Evolutionary conservation across 92 coral and sea anemone genomes (phyloP).

Genomic region (Micromussa lordhowensis): DNA sequence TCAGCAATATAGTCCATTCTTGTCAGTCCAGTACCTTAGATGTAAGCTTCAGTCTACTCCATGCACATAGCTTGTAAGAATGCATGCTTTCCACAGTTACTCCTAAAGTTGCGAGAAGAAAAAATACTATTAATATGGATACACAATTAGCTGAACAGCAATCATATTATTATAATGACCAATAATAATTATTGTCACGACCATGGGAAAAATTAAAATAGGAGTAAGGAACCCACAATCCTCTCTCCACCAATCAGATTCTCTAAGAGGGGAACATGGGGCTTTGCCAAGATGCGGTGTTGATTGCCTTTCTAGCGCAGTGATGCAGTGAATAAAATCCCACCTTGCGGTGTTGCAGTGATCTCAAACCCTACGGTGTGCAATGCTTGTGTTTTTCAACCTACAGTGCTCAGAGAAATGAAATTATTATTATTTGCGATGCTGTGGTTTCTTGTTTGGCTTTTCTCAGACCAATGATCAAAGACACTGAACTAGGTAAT

Average conservation of each 20-base stretch:
- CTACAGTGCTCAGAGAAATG: no score
- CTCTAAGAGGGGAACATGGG: no score
- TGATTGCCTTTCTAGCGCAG: no score
- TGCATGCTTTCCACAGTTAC: constrained; percentile 48
- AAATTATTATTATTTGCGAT: no score
- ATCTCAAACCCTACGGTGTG: no score
- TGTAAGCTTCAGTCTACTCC: constrained; percentile 66
- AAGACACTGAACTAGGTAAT: no score
- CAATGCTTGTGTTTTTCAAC: no score
- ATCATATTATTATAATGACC: background rate
- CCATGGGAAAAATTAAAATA: background rate
- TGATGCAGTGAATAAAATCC: no score
- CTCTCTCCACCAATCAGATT: background rate
- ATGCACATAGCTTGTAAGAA: constrained; percentile 65
- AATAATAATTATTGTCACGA: background rate
- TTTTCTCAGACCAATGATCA: no score
- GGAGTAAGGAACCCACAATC: background rate
- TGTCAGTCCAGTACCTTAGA: constrained; percentile 59
- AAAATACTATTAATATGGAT: background rate
- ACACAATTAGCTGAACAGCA: background rate
- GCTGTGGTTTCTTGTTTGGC: no score
- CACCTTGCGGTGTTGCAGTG: no score
- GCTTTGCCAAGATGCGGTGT: no score
- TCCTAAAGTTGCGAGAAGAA: constrained; percentile 37
- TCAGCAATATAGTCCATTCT: background rate